These are phyloP conservation scores for Chaetorhynchus papuensis DNA, from an alignment of 2,113 vertebrate species.

Conservation along the genomic window DNA sequence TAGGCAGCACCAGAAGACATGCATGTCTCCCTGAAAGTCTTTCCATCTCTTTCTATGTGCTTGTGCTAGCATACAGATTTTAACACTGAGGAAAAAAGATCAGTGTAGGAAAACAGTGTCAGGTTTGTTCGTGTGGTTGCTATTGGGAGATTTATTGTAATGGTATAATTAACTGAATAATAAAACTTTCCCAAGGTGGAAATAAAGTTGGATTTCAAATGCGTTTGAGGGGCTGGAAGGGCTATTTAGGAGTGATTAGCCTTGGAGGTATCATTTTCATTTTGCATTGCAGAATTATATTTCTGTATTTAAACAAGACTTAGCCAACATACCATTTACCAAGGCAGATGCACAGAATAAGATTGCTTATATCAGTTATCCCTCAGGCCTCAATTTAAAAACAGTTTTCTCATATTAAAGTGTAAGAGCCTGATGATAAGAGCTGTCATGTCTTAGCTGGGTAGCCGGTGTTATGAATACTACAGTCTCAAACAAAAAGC, in stretches of 20 bases:
- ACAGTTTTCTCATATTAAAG: slow-evolving; percentile 40
- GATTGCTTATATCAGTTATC: slow-evolving; percentile 43
- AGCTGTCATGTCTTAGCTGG: slow-evolving; percentile 12
- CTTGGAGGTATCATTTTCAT: background rate
- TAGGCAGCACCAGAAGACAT: background rate
- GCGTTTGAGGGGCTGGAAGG: background rate
- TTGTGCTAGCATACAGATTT: background rate
- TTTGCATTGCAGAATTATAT: background rate
- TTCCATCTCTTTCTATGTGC: background rate
- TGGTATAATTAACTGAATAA: slow-evolving; percentile 21
- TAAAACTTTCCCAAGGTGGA: slow-evolving; percentile 19
- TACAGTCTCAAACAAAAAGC: slow-evolving; percentile 17
- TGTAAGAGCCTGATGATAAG: slow-evolving; percentile 14
- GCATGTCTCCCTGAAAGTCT: background rate
- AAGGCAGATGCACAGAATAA: slow-evolving; percentile 5
- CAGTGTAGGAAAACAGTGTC: background rate
- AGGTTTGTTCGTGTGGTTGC: background rate
- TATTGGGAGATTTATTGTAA: background rate
- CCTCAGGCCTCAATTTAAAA: slow-evolving; percentile 45
- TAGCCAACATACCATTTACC: background rate
- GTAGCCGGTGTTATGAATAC: background rate
- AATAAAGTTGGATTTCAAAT: slow-evolving; percentile 23
- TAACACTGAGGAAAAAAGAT: background rate
- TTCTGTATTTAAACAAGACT: slow-evolving; percentile 46
- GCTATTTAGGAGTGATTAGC: slow-evolving; percentile 19